A percentile compares a stretch with the other conserved stretches of the same genome.
Evolutionary conservation across 2,113 vertebrate genomes (phyloP).

Genomic region (Odontophorus gujanensis): DNA sequence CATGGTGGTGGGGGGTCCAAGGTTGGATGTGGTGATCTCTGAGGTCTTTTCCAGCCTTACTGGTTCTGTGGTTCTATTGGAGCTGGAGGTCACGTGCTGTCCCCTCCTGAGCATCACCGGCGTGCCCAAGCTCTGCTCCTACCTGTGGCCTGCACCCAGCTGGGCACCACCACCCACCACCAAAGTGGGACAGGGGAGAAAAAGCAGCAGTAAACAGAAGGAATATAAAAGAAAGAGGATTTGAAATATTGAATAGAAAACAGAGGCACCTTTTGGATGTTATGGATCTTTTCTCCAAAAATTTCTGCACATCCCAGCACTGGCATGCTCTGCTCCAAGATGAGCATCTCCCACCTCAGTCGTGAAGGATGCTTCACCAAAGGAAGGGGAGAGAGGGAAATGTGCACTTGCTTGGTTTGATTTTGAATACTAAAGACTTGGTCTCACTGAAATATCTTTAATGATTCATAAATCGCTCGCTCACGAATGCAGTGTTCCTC

Average conservation of each 20-base stretch:
- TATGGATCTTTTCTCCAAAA: not conserved
- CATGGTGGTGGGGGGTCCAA: too few species aligned
- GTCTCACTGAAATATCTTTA: not conserved
- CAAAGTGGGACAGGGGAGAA: too few species aligned
- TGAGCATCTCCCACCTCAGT: not conserved
- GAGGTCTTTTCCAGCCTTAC: too few species aligned
- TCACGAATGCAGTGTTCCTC: not conserved
- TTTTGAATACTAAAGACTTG: not conserved
- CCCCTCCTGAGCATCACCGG: not conserved
- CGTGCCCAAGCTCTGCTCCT: not conserved
- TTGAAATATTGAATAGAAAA: not conserved
- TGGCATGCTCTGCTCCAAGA: not conserved
- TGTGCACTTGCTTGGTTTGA: not conserved
- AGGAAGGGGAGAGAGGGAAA: not conserved
- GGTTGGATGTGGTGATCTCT: too few species aligned
- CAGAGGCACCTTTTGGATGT: not conserved
- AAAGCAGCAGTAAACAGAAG: not conserved
- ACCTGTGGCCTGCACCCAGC: not conserved
- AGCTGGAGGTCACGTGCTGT: rapidly evolving
- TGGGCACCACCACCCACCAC: not conserved
- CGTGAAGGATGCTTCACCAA: rapidly evolving
- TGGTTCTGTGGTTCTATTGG: not conserved
- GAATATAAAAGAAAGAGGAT: too few species aligned
- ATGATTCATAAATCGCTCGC: not conserved
- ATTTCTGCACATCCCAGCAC: not conserved